These are phyloP conservation scores for Xiphorhynchus elegans DNA, from an alignment of 2,113 vertebrate species.

Conservation along the genomic window DNA sequence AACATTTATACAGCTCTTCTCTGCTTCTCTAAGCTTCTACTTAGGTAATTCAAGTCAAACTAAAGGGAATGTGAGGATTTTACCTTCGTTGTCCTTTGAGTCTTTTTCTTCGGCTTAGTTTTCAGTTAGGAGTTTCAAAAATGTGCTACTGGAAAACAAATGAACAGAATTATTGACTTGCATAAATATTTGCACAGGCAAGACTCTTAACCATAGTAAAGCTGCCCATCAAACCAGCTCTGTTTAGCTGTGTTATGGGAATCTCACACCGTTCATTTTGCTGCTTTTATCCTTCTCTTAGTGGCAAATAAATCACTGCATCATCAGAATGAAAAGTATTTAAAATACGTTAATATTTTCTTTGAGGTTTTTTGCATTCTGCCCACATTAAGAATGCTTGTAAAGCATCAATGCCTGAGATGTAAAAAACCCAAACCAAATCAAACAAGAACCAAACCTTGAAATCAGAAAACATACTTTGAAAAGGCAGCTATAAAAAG, in stretches of 20 bases:
- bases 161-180: not conserved
- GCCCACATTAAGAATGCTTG: not conserved
- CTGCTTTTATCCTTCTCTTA: not conserved
- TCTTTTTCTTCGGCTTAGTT: not conserved
- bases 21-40: not conserved
- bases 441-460: not conserved
- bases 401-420: not conserved
- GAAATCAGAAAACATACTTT: not conserved
- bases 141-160: not conserved
- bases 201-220: not conserved
- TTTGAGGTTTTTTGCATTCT: not conserved
- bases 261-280: rapidly evolving
- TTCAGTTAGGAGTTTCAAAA: not conserved
- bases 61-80: not conserved
- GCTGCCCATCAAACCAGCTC: not conserved
- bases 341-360: not conserved
- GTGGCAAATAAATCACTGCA: not conserved
- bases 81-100: not conserved
- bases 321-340: not conserved
- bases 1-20: not conserved
- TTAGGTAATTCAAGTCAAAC: not conserved
- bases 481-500: not conserved
- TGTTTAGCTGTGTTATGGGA: not conserved
- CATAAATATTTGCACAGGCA: not conserved
- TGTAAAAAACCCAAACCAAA: not conserved